Base-by-base conservation (phyloP, 2,888 invertebrate species). In the Cyclophora punctaria region DNA sequence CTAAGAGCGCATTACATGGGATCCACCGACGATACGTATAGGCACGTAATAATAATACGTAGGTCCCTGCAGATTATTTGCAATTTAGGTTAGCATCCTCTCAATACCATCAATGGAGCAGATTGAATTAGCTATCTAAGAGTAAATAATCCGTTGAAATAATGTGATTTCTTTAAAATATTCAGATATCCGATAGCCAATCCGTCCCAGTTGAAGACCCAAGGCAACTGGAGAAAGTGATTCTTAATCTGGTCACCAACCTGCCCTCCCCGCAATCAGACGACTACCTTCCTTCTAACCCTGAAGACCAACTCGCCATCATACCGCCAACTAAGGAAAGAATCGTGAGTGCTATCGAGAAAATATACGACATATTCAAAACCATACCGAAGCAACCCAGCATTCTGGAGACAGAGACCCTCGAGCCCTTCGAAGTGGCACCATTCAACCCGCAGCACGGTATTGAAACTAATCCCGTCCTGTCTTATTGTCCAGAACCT, bases 121-220 rank as follows among this genome's bases (percentile, higher is more conserved):
- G 20, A 20, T 20, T 20, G 20, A 20, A 20, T 20, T 20, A 20
- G 20, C 20, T 20, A 20, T 20, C 2, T 20, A 20, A 1, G 20
- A 20, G 20, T 20, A 20, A 20, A 20, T 20, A 20, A 20, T 20
- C 20, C 1, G 20, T 20, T 20, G 20, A 20, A 20, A 20, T 20
- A 20, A 20, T 20, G 20, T 20, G 20, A 20, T 20, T 20, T 20
- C 20, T 20, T 58, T 51, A 3, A 45, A 53, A 37, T 46, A 68
- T 69, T 35, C 67, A 76, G 75, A 41, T 42, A 3, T 58, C 51
- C n/a, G 66, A 70, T 6, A 67, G 64, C 20, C 58, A 67, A 48
- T 42, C 53, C 0, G 51, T 87, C 0, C 61, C 89, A 1, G 90
- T 93, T 0, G 94, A 94, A 69, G 93, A 94, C 77, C 93, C 94